Percentiles rank a stretch among this genome's conserved stretches.
Conservation (phyloP, 1,140 invertebrate species). For the Drosophila littoralis region DNA sequence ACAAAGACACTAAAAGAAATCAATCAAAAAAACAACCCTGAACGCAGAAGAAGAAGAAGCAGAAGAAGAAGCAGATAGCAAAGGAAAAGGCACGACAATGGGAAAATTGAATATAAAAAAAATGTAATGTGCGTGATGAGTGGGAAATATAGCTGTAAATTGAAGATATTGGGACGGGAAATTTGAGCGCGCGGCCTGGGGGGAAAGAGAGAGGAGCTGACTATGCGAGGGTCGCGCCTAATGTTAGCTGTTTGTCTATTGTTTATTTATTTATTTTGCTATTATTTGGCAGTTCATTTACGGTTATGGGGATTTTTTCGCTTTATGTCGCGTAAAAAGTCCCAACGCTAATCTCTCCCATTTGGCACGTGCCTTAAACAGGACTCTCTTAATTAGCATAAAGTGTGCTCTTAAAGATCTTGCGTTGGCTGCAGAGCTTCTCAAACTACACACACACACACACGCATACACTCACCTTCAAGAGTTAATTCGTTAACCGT, state of each 20-base stretch:
- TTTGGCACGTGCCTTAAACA: not conserved
- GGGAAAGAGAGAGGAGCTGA: not conserved
- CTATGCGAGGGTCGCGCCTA: not conserved
- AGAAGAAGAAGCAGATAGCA: not conserved
- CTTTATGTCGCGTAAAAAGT: too few relatives aligned
- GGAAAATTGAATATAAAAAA: constrained; percentile 20
- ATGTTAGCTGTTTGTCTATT: not conserved
- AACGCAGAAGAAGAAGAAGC: not conserved
- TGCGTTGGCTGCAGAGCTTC: not conserved
- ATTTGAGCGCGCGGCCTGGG: not conserved
- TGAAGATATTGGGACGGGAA: not conserved
- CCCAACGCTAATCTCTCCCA: not conserved
- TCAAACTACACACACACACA: not conserved
- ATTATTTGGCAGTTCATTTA: too few relatives aligned
- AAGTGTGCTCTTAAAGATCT: constrained; percentile 4
- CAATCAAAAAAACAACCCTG: constrained; percentile 68
- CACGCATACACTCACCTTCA: not conserved
- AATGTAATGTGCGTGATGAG: constrained; percentile 52
- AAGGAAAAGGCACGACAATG: constrained; percentile 21
- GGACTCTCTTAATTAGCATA: not conserved
- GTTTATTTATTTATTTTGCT: too few relatives aligned
- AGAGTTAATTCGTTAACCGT: constrained; percentile 3
- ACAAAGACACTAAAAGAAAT: constrained; percentile 45
- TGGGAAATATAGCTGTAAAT: constrained; percentile 32
- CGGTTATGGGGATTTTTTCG: too few relatives aligned